Percentiles rank a stretch among this genome's conserved stretches.
phyloP scores from a whole-genome alignment of 2,113 vertebrate species.

The Psophia crepitans region DNA sequence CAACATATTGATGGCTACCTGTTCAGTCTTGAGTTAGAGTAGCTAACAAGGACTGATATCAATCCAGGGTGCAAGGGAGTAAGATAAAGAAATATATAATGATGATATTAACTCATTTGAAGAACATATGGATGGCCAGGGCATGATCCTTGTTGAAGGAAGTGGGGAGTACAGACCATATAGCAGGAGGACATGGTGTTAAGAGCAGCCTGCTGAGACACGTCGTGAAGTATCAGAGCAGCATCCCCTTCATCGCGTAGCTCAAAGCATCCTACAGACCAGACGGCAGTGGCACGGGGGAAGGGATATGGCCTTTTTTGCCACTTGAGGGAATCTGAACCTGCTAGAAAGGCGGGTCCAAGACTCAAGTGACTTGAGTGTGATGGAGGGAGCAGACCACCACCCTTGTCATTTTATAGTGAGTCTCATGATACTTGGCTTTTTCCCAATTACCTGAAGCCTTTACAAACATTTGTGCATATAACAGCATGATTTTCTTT shows the following conservation, averaged over 20 bases:
- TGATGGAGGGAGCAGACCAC: background rate
- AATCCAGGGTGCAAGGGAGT: background rate
- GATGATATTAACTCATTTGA: background rate
- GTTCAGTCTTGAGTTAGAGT: background rate
- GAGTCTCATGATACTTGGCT: background rate
- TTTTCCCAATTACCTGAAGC: background rate
- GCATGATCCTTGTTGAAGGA: background rate
- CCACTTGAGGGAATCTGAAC: background rate
- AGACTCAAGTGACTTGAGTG: background rate
- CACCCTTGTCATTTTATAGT: background rate
- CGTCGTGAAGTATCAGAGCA: background rate
- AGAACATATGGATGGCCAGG: background rate
- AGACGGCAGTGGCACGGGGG: rapidly evolving
- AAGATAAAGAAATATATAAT: background rate
- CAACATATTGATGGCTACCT: background rate
- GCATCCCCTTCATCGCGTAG: background rate
- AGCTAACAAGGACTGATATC: background rate
- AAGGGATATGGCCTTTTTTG: background rate
- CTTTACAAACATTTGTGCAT: background rate
- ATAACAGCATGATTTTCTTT: background rate
- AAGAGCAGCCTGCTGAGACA: background rate
- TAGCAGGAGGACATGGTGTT: background rate
- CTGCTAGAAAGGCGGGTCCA: background rate
- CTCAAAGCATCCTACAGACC: background rate
- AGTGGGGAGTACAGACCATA: background rate